Evolutionary conservation across 2,797 vertebrate genomes (phyloP), one percentile per base, ranked within the genome.

Genomic region (Limosa lapponica): DNA sequence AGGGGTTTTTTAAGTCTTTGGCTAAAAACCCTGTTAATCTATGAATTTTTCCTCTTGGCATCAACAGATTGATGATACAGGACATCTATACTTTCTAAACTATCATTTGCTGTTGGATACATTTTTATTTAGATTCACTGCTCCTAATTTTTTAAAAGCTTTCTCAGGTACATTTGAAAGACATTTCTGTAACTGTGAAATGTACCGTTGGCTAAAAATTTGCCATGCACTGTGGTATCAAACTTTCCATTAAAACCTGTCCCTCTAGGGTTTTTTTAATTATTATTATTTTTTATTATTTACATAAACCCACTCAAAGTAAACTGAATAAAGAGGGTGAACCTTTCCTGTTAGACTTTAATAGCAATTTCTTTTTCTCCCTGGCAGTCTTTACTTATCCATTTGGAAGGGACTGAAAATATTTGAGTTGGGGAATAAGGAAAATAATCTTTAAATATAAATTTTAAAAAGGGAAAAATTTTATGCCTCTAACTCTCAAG

Each of bases 191-290:
- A 70, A 36, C 13, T 62, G 14, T 54, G 13, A 70, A 66, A 93
- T 77, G 13, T 34, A 89, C 34, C 48, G 73, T 44, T 37, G 37
- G n/a, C 49, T 77, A 87, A 93, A 87, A 84, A 61, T 27, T 71
- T 89, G 46, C 58, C 14, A 66, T 48, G 23, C 55, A 73, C 36
- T 62, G 36, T 52, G 30, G 51, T 77, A 72, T 64, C 57, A 91
- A 89, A 86, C 74, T 95, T 83, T 88, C 92, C 97, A 95, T 90
- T 37, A 94, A 92, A 62, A 44, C 4, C n/a, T 80, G 24, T 59
- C 58, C 27, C 25, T 18, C 77, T 84, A 77, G 44, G 72, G 74
- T 77, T 85, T 48, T 80, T 81, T 80, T 19, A 1, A 19, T 43
- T 36, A 39, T 65, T 79, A 6, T 37, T 11, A 1, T 34, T 78